These are phyloP conservation scores for Palythoa grandis DNA, from an alignment of 92 coral and sea anemone genomes.

Conservation along the genomic window DNA sequence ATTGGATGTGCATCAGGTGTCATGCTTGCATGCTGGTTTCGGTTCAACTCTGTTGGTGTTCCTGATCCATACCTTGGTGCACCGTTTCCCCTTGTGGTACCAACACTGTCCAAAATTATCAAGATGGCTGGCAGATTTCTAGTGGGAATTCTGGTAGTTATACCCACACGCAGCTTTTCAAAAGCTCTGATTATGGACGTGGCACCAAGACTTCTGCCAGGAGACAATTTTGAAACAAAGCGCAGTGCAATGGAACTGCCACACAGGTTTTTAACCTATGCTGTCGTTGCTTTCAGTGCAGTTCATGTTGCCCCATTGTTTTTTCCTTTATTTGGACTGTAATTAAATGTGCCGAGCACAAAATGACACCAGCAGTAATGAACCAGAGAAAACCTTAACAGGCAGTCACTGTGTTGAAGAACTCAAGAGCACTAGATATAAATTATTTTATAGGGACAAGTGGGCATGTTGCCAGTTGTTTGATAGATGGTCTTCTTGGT, in stretches of 20 bases:
- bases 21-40: conserved; percentile 73
- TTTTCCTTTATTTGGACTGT: conserved; percentile 73
- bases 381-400: too few relatives aligned
- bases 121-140: conserved; percentile 78
- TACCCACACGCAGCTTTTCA: conserved; percentile 74
- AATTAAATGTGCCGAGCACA: not conserved
- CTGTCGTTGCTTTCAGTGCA: conserved; percentile 75
- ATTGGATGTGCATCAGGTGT: conserved; percentile 81
- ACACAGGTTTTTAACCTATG: conserved; percentile 87
- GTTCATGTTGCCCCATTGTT: conserved; percentile 73
- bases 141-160: conserved; percentile 73
- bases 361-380: too few relatives aligned
- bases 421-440: too few relatives aligned
- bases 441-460: too few relatives aligned
- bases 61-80: conserved; percentile 79
- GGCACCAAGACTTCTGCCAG: conserved; percentile 80
- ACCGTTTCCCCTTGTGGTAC: conserved; percentile 65
- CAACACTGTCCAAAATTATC: conserved; percentile 65
- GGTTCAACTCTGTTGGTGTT: conserved; percentile 62
- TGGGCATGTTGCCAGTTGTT: too few relatives aligned
- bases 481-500: too few relatives aligned
- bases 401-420: too few relatives aligned
- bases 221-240: conserved; percentile 67
- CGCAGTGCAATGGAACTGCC: conserved; percentile 80
- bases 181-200: conserved; percentile 74